Evolutionary conservation across 2,888 invertebrate species (phyloP).

Genomic region (Volucella zonaria): DNA sequence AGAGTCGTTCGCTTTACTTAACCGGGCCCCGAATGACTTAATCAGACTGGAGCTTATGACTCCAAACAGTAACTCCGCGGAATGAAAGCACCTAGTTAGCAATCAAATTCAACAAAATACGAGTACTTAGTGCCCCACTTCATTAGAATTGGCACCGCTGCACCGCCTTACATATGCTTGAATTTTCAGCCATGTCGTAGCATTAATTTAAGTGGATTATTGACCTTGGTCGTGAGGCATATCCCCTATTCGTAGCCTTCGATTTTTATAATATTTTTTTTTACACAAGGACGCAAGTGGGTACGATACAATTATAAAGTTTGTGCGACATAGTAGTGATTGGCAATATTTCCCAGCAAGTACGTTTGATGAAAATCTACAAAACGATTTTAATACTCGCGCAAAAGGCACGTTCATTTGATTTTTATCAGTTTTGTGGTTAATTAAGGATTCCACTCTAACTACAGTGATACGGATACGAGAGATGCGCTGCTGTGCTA

Average conservation of each 20-base stretch:
- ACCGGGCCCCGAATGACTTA: too few species aligned
- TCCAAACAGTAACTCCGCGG: too few species aligned
- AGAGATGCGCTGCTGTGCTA: too few species aligned
- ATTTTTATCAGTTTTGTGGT: conserved; percentile 66
- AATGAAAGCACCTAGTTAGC: too few species aligned
- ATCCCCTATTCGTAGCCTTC: neutral
- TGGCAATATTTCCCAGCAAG: conserved; percentile 1
- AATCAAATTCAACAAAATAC: too few species aligned
- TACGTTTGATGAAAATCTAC: conserved; percentile 19
- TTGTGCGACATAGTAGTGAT: neutral
- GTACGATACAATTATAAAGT: neutral
- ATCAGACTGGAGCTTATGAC: too few species aligned
- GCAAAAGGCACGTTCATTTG: conserved; percentile 49
- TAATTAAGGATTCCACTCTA: conserved; percentile 56
- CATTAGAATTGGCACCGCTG: too few species aligned
- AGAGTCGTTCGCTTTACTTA: too few species aligned
- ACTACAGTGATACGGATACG: neutral
- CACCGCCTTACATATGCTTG: too few species aligned
- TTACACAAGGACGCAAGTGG: neutral
- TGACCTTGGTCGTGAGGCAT: conserved; percentile 16
- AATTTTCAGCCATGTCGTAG: conserved; percentile 7
- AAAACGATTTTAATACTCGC: conserved; percentile 5
- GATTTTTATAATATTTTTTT: neutral
- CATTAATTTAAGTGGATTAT: conserved; percentile 6
- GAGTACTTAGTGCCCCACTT: too few species aligned